A percentile compares a stretch with the other conserved stretches of the same genome.
These are phyloP conservation scores for Eupithecia dodoneata DNA, from an alignment of 2,888 invertebrate species.

Conservation along the genomic window DNA sequence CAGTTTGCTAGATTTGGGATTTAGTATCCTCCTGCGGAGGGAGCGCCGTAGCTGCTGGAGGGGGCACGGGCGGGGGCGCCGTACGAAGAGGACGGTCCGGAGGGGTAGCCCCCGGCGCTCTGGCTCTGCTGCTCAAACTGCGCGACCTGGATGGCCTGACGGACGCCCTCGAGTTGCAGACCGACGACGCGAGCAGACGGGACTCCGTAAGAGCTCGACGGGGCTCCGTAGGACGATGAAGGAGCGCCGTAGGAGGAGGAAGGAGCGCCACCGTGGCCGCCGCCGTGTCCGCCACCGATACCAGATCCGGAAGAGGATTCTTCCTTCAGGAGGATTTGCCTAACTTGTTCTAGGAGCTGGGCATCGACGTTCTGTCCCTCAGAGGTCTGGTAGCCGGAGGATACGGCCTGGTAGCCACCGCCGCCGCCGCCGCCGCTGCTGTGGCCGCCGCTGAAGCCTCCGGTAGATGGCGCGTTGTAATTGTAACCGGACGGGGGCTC, in stretches of 20 bases:
- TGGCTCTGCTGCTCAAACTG: slow-evolving; percentile 89
- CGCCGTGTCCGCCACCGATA: slow-evolving; percentile 85
- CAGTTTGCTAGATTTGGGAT: slow-evolving; percentile 41
- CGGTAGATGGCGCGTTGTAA: slow-evolving; percentile 88
- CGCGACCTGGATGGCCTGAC: slow-evolving; percentile 94
- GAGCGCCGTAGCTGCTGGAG: slow-evolving; percentile 89
- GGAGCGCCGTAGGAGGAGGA: slow-evolving; percentile 87
- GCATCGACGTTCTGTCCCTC: slow-evolving; percentile 93
- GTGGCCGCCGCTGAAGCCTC: slow-evolving; percentile 69
- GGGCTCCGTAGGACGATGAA: slow-evolving; percentile 86
- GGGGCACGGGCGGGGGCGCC: slow-evolving; percentile 85
- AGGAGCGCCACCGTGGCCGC: slow-evolving; percentile 86
- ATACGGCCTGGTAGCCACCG: slow-evolving; percentile 89
- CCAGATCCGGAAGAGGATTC: slow-evolving; percentile 84
- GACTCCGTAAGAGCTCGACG: slow-evolving; percentile 80
- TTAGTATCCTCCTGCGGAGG: slow-evolving; percentile 69
- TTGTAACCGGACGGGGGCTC: slow-evolving; percentile 91
- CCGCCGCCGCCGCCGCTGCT: slow-evolving; percentile 79
- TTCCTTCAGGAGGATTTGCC: slow-evolving; percentile 93
- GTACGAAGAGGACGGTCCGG: slow-evolving; percentile 65
- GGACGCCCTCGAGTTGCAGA: slow-evolving; percentile 93
- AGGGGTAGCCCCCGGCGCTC: slow-evolving; percentile 80
- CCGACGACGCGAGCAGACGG: slow-evolving; percentile 88
- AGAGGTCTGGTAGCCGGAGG: slow-evolving; percentile 91
- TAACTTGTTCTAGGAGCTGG: slow-evolving; percentile 91